Conservation (phyloP, 2,113 vertebrate species). For the Prietella phreatophila region DNA sequence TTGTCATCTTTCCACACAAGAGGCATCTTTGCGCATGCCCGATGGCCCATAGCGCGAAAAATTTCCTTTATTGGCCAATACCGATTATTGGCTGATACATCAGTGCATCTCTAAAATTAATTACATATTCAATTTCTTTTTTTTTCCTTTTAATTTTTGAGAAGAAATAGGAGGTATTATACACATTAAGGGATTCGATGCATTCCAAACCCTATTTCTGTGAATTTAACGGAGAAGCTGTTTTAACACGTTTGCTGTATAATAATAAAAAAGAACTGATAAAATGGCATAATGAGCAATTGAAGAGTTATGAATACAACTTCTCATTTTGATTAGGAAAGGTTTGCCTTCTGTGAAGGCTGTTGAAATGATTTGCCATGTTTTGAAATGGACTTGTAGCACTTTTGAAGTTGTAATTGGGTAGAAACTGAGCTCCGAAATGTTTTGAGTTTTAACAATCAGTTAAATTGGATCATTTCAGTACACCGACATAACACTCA, state of each 20-base stretch:
- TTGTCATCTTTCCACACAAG: too few species aligned
- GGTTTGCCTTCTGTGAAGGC: constrained; percentile 68
- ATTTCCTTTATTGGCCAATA: too few species aligned
- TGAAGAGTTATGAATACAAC: neutral
- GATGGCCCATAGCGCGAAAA: too few species aligned
- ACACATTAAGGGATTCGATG: neutral
- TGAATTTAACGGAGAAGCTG: neutral
- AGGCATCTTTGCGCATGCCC: too few species aligned
- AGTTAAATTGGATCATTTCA: neutral
- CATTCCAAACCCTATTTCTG: neutral
- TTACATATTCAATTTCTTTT: neutral
- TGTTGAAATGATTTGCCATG: constrained; percentile 27
- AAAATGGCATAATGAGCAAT: too few species aligned
- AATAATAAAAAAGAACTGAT: neutral
- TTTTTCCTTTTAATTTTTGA: neutral
- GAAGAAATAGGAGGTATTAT: neutral
- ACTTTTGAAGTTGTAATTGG: constrained; percentile 11
- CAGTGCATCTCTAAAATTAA: neutral
- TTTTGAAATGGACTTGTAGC: constrained; percentile 29
- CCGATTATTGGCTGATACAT: too few species aligned
- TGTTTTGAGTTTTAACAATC: neutral
- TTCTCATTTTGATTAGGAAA: constrained; percentile 6
- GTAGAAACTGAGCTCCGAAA: neutral
- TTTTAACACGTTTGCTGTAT: neutral
- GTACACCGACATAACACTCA: neutral